Evolutionary conservation across 2,888 invertebrate species (phyloP).

Genomic region (Ormyrus pomaceus): DNA sequence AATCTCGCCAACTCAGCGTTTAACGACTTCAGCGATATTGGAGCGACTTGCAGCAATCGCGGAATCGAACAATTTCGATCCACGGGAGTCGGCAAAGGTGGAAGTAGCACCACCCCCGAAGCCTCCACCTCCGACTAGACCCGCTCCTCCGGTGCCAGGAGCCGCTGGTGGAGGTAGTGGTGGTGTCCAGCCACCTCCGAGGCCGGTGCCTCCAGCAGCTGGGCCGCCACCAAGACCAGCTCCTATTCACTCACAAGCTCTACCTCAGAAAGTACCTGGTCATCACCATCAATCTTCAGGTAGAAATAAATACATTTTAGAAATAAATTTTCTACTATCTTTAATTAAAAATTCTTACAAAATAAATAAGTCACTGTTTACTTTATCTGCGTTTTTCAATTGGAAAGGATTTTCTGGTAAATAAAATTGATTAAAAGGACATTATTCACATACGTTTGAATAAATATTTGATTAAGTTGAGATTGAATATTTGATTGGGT

Average conservation of each 20-base stretch:
- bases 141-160: constrained; percentile 68
- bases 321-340: too few species aligned
- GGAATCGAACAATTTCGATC: constrained; percentile 88
- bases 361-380: too few species aligned
- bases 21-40: constrained; percentile 87
- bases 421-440: too few species aligned
- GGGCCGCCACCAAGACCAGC: constrained; percentile 67
- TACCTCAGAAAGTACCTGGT: constrained; percentile 50
- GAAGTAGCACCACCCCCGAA: constrained; percentile 71
- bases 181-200: constrained; percentile 62
- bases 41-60: constrained; percentile 93
- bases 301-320: not conserved
- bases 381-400: too few species aligned
- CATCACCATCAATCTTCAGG: constrained; percentile 51
- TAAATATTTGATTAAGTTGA: too few species aligned
- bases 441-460: too few species aligned
- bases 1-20: constrained; percentile 88
- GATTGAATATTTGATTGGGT: too few species aligned
- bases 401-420: too few species aligned
- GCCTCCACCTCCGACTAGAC: constrained; percentile 67
- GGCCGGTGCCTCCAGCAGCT: constrained; percentile 60
- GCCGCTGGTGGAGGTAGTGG: constrained; percentile 63
- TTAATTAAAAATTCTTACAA: too few species aligned
- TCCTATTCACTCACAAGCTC: constrained; percentile 33
- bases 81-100: constrained; percentile 86